These are phyloP conservation scores for Cyanoramphus novaezelandiae DNA, from an alignment of 2,113 vertebrate species.

Conservation along the genomic window DNA sequence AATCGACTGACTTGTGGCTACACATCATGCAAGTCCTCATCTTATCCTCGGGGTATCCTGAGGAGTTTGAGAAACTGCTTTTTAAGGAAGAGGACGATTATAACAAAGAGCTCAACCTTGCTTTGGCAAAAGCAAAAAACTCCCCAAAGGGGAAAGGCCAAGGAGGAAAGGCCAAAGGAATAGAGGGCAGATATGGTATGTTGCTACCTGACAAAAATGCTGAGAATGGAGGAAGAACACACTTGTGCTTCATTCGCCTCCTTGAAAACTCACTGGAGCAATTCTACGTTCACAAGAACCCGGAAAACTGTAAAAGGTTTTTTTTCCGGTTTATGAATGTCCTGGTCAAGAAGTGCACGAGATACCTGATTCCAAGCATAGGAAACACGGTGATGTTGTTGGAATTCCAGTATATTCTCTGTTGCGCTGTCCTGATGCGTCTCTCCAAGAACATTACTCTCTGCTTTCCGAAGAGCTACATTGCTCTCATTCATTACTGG, in stretches of 20 bases:
- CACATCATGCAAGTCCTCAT: slow-evolving; percentile 70
- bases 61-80: slow-evolving; percentile 75
- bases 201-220: slow-evolving; percentile 69
- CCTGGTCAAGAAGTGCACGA: slow-evolving; percentile 69
- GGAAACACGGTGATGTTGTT: slow-evolving; percentile 75
- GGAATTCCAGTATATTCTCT: slow-evolving; percentile 79
- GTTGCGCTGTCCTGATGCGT: slow-evolving; percentile 71
- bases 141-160: not conserved
- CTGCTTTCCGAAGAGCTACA: slow-evolving; percentile 80
- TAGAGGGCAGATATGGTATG: slow-evolving; percentile 78
- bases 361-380: slow-evolving; percentile 74
- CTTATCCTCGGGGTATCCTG: slow-evolving; percentile 73
- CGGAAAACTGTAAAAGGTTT: slow-evolving; percentile 68
- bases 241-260: slow-evolving; percentile 80
- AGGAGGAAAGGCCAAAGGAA: slow-evolving; percentile 36
- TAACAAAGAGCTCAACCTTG: slow-evolving; percentile 58
- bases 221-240: not conserved
- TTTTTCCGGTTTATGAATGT: slow-evolving; percentile 84
- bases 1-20: slow-evolving; percentile 81
- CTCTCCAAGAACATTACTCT: slow-evolving; percentile 65
- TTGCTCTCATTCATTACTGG: slow-evolving; percentile 79
- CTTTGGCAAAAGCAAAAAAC: not conserved
- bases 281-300: slow-evolving; percentile 72
- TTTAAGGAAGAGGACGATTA: slow-evolving; percentile 72
- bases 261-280: slow-evolving; percentile 75